phyloP scores from a whole-genome alignment of 2,888 invertebrate genomes.

The Temnothorax rugatulus region DNA sequence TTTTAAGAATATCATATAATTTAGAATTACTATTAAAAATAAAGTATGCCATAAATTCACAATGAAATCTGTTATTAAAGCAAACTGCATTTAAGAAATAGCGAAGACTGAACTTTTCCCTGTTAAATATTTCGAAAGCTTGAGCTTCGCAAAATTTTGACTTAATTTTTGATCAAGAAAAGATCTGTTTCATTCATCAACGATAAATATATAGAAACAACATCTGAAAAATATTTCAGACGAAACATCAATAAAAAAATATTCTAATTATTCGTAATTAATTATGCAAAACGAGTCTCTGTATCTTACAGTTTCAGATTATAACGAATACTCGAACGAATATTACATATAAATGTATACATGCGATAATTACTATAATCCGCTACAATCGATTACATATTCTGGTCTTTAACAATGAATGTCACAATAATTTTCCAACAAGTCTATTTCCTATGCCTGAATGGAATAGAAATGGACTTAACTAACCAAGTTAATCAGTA shows the following conservation, averaged over 20 bases:
- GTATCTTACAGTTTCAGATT: neutral
- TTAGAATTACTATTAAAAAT: conserved; percentile 10
- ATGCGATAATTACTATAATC: neutral
- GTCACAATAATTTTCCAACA: conserved; percentile 21
- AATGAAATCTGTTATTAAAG: neutral
- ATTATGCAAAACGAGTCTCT: neutral
- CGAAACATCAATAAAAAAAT: neutral
- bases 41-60: neutral
- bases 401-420: conserved; percentile 19
- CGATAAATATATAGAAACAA: neutral
- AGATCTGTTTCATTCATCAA: neutral
- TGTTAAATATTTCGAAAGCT: neutral
- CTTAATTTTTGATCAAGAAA: neutral
- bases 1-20: neutral
- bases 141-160: neutral
- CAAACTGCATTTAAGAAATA: neutral
- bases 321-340: no score
- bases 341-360: neutral
- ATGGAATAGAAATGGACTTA: neutral
- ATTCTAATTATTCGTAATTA: neutral
- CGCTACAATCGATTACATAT: neutral
- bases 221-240: neutral
- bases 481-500: conserved; percentile 38
- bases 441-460: conserved; percentile 33
- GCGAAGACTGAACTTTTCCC: neutral